A percentile compares a stretch with the other conserved stretches of the same genome.
Conservation (phyloP, 2,113 vertebrate species). For the Rynchops niger region DNA sequence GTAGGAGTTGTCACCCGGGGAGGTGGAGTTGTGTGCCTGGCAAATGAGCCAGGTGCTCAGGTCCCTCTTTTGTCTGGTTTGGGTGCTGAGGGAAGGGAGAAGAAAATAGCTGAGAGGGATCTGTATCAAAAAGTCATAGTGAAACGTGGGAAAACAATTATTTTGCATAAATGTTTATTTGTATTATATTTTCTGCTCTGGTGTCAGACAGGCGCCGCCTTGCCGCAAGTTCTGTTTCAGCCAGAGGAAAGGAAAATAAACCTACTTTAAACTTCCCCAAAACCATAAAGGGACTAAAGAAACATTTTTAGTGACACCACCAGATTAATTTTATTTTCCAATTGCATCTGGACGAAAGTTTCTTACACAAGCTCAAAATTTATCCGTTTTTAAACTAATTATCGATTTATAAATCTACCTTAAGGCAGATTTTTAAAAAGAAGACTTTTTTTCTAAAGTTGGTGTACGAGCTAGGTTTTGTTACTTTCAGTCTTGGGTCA, state of each 20-base stretch:
- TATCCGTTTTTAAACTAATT: not conserved
- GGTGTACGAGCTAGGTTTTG: not conserved
- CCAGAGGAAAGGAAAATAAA: not conserved
- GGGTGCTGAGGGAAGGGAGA: not conserved
- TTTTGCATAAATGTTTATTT: not conserved
- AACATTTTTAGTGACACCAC: not conserved
- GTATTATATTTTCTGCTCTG: not conserved
- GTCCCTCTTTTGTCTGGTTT: not conserved
- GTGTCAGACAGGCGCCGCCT: accelerated
- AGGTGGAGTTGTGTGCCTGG: not conserved
- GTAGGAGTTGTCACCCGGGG: not conserved
- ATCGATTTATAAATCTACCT: not conserved
- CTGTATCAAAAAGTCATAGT: not conserved
- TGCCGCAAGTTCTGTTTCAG: not conserved
- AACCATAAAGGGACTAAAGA: not conserved
- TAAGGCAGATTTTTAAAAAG: not conserved
- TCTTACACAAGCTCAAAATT: not conserved
- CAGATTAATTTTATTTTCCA: not conserved
- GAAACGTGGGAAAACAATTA: not conserved
- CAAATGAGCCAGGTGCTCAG: not conserved
- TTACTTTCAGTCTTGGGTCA: not conserved
- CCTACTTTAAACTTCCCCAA: not conserved
- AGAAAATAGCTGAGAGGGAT: not conserved
- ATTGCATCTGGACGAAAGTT: accelerated
- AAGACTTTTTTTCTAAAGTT: not conserved